Conservation (phyloP, 2,797 vertebrate species). For the Peromyscus attwateri region DNA sequence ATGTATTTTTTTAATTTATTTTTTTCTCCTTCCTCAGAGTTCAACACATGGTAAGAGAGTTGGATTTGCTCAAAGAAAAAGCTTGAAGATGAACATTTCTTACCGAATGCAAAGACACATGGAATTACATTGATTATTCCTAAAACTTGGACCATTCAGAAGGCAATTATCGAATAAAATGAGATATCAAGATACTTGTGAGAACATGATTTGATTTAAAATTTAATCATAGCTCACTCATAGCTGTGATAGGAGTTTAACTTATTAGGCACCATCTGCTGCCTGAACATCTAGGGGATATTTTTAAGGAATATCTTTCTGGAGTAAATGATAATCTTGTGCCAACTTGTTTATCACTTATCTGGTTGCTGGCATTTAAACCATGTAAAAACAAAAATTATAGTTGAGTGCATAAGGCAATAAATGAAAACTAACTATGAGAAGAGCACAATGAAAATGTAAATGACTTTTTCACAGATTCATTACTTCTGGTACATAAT, state of each 20-base stretch:
- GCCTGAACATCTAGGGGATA: conserved; percentile 79
- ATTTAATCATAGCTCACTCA: conserved; percentile 85
- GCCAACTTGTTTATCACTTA: conserved; percentile 77
- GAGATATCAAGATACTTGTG: conserved; percentile 82
- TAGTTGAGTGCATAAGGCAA: conserved; percentile 61
- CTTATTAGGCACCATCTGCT: conserved; percentile 86
- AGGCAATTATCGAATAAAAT: conserved; percentile 79
- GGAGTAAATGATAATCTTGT: conserved; percentile 67
- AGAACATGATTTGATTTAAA: conserved; percentile 86
- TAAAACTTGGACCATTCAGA: conserved; percentile 79
- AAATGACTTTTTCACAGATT: conserved; percentile 60
- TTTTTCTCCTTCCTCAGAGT: background rate
- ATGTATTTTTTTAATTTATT: conserved; percentile 24
- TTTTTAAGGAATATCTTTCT: conserved; percentile 80
- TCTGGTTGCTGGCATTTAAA: conserved; percentile 81
- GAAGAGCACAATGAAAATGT: conserved; percentile 69
- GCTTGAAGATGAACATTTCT: conserved; percentile 56
- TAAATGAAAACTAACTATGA: conserved; percentile 75
- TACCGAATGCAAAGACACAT: conserved; percentile 51
- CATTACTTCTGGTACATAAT: conserved; percentile 70
- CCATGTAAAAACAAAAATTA: conserved; percentile 80
- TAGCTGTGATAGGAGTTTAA: conserved; percentile 83
- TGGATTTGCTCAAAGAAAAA: background rate
- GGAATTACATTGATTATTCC: conserved; percentile 78
- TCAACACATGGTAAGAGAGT: conserved; percentile 3